phyloP scores from a whole-genome alignment of 2,888 invertebrate genomes.

The Stramonita haemastoma region DNA sequence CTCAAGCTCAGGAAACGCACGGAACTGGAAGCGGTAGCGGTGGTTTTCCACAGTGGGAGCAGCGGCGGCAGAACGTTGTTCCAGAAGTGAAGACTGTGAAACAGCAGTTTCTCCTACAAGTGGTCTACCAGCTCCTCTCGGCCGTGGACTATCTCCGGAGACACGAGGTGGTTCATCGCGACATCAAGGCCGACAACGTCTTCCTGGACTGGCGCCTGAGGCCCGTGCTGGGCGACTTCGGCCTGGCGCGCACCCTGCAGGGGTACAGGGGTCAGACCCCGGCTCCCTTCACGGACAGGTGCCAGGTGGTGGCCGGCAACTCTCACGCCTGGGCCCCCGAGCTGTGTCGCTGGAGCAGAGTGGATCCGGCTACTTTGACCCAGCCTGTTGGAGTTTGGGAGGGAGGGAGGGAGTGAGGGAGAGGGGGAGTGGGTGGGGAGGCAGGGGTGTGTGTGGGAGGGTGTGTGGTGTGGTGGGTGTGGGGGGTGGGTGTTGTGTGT shows the following conservation, averaged over 20 bases:
- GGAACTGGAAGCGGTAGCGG: background rate
- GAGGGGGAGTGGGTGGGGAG: no score
- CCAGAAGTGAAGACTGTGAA: background rate
- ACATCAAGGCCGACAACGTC: slow-evolving; percentile 61
- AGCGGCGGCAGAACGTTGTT: slow-evolving; percentile 50
- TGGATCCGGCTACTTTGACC: slow-evolving; percentile 43
- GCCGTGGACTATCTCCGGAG: slow-evolving; percentile 53
- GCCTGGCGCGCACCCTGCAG: slow-evolving; percentile 48
- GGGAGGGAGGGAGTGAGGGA: no score
- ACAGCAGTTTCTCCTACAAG: slow-evolving; percentile 50
- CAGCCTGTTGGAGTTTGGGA: slow-evolving; percentile 31
- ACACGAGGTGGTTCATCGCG: slow-evolving; percentile 55
- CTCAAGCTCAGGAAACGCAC: background rate
- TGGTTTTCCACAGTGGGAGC: background rate
- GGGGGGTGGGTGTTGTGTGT: slow-evolving; percentile 16
- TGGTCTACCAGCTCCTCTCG: slow-evolving; percentile 59
- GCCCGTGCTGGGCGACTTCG: slow-evolving; percentile 57
- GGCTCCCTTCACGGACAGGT: slow-evolving; percentile 29
- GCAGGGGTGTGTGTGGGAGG: no score
- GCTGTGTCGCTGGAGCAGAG: slow-evolving; percentile 44
- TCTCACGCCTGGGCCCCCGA: slow-evolving; percentile 58
- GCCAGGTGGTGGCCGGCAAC: slow-evolving; percentile 52
- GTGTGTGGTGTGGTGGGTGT: slow-evolving; percentile 35
- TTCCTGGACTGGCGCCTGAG: slow-evolving; percentile 54
- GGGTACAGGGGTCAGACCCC: slow-evolving; percentile 38